Conservation (phyloP, 2,113 vertebrate species). For the Circaetus gallicus region DNA sequence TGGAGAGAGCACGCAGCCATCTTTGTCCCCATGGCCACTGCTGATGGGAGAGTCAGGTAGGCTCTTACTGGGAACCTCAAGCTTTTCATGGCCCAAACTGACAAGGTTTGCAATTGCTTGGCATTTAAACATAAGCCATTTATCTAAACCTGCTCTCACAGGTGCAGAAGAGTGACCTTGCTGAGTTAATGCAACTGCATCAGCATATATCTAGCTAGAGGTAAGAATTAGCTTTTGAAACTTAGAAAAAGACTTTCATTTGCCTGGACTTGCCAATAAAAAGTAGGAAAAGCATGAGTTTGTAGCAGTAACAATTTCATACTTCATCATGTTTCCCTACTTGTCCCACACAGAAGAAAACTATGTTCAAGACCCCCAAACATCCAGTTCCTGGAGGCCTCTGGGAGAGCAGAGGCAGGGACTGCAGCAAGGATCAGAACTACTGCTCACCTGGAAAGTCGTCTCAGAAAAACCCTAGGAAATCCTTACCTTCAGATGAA, state of each 20-base stretch:
- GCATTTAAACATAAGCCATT: neutral
- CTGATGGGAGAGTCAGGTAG: neutral
- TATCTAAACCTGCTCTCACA: neutral
- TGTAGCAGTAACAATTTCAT: neutral
- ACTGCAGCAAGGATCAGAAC: neutral
- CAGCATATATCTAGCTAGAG: neutral
- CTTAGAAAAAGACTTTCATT: neutral
- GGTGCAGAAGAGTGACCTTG: neutral
- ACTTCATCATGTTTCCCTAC: neutral
- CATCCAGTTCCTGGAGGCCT: neutral
- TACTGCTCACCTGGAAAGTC: neutral
- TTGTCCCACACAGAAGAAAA: neutral
- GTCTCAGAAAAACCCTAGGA: neutral
- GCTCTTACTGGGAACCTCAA: neutral
- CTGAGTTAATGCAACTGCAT: neutral
- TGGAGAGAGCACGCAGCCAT: neutral
- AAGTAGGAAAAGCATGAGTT: neutral
- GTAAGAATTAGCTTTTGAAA: neutral
- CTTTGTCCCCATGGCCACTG: neutral
- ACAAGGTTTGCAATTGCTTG: neutral
- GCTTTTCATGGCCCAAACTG: neutral
- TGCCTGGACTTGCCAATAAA: neutral
- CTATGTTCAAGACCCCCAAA: neutral
- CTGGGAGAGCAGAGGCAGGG: neutral
- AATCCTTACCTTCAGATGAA: neutral